Percentiles rank a stretch among this genome's conserved stretches.
phyloP scores from a whole-genome alignment of 2,797 vertebrate species.

The Acanthiza pusilla region DNA sequence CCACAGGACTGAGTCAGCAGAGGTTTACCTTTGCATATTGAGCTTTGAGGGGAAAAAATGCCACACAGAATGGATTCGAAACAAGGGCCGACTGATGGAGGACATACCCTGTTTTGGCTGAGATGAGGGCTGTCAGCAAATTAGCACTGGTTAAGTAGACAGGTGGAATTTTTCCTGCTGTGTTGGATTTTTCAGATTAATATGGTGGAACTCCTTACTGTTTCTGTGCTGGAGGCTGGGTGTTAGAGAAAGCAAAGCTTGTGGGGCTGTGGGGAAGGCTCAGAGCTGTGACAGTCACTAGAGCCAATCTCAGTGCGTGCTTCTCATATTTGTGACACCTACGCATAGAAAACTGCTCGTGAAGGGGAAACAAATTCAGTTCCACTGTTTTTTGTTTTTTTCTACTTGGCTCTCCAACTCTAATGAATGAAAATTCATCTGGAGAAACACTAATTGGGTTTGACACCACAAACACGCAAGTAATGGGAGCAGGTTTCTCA shows the following conservation, averaged over 20 bases:
- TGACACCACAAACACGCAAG: constrained; percentile 12
- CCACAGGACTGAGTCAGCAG: neutral
- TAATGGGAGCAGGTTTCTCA: constrained; percentile 54
- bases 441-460: constrained; percentile 19
- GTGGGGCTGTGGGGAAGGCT: neutral
- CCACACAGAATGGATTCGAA: neutral
- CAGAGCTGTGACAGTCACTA: neutral
- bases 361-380: neutral
- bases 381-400: neutral
- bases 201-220: neutral
- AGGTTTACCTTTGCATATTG: neutral
- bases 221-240: neutral
- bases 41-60: neutral
- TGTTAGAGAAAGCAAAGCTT: neutral
- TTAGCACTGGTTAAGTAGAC: neutral
- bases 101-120: neutral
- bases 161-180: neutral
- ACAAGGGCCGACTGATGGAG: neutral
- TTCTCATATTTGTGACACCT: neutral
- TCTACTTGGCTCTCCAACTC: neutral
- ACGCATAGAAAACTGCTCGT: neutral
- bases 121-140: neutral
- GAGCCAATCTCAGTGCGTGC: neutral
- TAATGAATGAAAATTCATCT: constrained; percentile 45
- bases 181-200: neutral